Percentiles rank a stretch among this genome's conserved stretches.
Conservation (phyloP, 2,888 invertebrate genomes). For the Heteromurus nitidus region DNA sequence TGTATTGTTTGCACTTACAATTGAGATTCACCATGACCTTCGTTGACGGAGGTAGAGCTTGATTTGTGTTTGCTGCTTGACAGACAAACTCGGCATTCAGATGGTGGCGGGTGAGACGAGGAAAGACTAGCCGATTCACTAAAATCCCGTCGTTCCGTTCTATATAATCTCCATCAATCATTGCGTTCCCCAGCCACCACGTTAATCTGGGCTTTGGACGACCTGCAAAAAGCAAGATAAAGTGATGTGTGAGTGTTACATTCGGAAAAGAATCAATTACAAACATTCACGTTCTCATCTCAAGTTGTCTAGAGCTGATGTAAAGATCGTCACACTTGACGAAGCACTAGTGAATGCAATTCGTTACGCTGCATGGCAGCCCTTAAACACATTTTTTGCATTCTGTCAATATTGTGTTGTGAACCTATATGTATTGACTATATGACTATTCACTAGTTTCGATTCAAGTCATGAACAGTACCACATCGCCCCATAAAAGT, state of each 20-base stretch:
- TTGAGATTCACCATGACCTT: constrained; percentile 89
- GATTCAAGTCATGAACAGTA: too few relatives aligned
- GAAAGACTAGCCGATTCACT: constrained; percentile 87
- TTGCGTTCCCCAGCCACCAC: constrained; percentile 90
- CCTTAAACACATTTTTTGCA: too few relatives aligned
- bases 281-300: neutral
- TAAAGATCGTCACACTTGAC: too few relatives aligned
- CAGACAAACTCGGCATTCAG: constrained; percentile 89
- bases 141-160: constrained; percentile 83
- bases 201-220: constrained; percentile 85
- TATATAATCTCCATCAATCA: constrained; percentile 89
- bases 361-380: too few relatives aligned
- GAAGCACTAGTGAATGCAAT: too few relatives aligned
- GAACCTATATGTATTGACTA: too few relatives aligned
- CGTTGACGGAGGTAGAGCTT: constrained; percentile 86
- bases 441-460: too few relatives aligned
- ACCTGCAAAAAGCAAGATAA: constrained; percentile 51
- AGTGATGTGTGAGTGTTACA: neutral
- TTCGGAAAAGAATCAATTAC: neutral
- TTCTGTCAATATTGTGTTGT: too few relatives aligned
- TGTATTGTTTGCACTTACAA: constrained; percentile 81
- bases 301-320: too few relatives aligned
- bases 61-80: constrained; percentile 90
- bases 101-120: constrained; percentile 87
- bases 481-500: too few relatives aligned